phyloP scores from a whole-genome alignment of 1,140 invertebrate species.

The Atopsyche davidsoni region DNA sequence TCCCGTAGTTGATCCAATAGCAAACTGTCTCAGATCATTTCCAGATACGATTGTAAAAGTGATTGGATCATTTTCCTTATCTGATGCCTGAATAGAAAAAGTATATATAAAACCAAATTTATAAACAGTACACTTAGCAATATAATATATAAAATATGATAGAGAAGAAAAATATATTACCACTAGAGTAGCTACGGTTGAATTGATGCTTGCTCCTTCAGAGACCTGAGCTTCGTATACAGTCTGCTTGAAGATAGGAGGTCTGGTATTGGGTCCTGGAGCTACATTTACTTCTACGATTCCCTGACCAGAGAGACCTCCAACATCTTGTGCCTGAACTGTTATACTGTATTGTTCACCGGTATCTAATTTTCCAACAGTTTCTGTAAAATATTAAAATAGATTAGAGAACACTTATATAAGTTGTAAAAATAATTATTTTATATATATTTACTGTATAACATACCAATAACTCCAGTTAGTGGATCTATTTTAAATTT shows the following conservation, averaged over 20 bases:
- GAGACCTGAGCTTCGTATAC: conserved; percentile 82
- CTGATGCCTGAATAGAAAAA: conserved; percentile 58
- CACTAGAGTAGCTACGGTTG: conserved; percentile 61
- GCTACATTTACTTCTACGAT: conserved; percentile 68
- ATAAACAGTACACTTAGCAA: neutral
- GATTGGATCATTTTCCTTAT: conserved; percentile 84
- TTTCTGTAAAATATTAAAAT: conserved; percentile 39
- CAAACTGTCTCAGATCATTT: conserved; percentile 79
- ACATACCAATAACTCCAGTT: conserved; percentile 62
- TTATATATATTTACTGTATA: neutral
- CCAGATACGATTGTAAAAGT: conserved; percentile 79
- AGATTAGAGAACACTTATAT: conserved; percentile 3
- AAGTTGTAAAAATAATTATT: no score
- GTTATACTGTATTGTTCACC: conserved; percentile 86
- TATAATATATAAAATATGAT: neutral
- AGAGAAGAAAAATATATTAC: conserved; percentile 32
- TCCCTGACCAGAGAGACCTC: conserved; percentile 67
- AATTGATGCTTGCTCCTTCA: conserved; percentile 79
- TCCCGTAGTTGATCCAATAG: conserved; percentile 74
- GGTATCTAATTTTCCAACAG: conserved; percentile 69
- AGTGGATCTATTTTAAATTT: conserved; percentile 80
- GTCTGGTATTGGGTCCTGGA: conserved; percentile 76
- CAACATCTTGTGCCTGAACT: conserved; percentile 69
- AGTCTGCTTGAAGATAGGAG: conserved; percentile 71
- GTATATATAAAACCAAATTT: neutral